Conservation (phyloP, 2,113 vertebrate genomes). For the Pampusana beccarii region DNA sequence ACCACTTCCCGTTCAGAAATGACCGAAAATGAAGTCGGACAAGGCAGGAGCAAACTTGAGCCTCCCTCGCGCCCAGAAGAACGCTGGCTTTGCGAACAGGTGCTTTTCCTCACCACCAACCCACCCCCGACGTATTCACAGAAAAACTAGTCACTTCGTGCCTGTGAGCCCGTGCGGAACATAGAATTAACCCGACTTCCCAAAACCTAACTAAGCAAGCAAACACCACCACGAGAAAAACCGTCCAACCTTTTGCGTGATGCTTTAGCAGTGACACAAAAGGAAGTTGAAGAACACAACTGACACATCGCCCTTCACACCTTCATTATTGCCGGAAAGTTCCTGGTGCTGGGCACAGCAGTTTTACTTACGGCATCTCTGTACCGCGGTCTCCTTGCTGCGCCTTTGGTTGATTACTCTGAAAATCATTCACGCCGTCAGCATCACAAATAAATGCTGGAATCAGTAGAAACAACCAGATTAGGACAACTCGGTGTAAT, state of each 20-base stretch:
- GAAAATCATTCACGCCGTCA: neutral
- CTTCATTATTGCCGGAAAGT: constrained; percentile 12
- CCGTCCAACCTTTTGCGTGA: neutral
- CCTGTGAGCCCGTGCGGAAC: neutral
- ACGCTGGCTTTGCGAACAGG: neutral
- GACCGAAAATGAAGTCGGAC: neutral
- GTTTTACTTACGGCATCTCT: neutral
- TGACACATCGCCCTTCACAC: neutral
- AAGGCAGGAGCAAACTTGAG: neutral
- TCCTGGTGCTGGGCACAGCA: constrained; percentile 19
- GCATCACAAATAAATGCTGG: neutral
- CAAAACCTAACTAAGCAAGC: neutral
- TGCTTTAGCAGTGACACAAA: neutral
- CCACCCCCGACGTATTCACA: neutral
- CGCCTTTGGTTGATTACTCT: neutral
- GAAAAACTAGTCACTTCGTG: neutral
- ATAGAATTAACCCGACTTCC: neutral
- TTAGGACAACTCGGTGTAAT: neutral
- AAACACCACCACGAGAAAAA: neutral
- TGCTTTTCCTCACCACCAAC: neutral
- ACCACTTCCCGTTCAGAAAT: neutral
- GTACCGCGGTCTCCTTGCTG: neutral
- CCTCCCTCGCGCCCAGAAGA: neutral
- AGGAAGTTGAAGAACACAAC: constrained; percentile 17
- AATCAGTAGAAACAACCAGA: neutral